Evolutionary conservation across 2,797 vertebrate genomes (phyloP).

Genomic region (Euthynnus affinis): DNA sequence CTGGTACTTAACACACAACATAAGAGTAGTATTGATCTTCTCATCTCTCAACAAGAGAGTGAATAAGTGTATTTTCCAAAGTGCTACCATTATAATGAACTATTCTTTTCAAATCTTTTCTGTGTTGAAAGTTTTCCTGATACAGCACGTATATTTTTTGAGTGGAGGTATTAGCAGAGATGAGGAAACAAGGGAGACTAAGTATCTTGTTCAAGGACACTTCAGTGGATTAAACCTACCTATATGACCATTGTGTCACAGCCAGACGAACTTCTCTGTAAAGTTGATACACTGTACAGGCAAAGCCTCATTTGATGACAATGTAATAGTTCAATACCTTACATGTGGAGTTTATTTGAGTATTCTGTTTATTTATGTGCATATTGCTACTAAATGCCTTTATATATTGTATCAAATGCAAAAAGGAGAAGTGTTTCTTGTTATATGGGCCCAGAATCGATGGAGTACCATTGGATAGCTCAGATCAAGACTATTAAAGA

Average conservation of each 20-base stretch:
- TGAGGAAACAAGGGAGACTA: neutral
- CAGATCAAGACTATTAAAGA: slow-evolving; percentile 46
- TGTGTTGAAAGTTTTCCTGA: too few relatives aligned
- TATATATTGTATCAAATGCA: slow-evolving; percentile 17
- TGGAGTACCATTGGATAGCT: slow-evolving; percentile 2
- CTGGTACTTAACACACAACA: too few relatives aligned
- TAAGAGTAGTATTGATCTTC: too few relatives aligned
- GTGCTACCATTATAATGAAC: too few relatives aligned
- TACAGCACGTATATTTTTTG: too few relatives aligned
- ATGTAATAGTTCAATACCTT: neutral
- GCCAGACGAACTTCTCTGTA: neutral
- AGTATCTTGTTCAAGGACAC: neutral
- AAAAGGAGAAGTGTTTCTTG: slow-evolving; percentile 21
- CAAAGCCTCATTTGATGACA: neutral
- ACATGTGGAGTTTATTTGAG: slow-evolving; percentile 26
- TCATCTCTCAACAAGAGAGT: too few relatives aligned
- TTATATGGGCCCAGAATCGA: slow-evolving; percentile 1
- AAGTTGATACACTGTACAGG: neutral
- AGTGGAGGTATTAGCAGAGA: too few relatives aligned
- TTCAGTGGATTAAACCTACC: neutral
- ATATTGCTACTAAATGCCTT: slow-evolving; percentile 7
- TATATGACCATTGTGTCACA: neutral
- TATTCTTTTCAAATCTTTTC: too few relatives aligned
- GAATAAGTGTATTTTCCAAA: too few relatives aligned
- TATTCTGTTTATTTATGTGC: neutral